These are phyloP conservation scores for Chelonus formosanus DNA, from an alignment of 2,888 invertebrate species.

Conservation along the genomic window DNA sequence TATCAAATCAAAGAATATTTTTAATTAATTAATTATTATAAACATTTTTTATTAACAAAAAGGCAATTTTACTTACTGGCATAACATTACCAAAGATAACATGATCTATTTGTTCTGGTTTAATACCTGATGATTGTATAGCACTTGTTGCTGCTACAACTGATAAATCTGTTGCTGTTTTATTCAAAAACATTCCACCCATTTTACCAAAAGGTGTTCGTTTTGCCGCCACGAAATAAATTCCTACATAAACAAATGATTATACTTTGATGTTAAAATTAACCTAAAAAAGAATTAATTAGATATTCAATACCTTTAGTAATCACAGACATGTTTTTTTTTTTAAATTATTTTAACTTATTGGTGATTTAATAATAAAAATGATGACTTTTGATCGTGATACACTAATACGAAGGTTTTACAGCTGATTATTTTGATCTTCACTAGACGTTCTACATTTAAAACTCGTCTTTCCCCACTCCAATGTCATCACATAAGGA, in stretches of 20 bases:
- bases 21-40: too few species aligned
- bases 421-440: too few species aligned
- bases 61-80: conserved; percentile 71
- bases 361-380: too few species aligned
- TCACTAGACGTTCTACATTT: too few species aligned
- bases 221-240: conserved; percentile 94
- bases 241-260: conserved; percentile 68
- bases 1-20: conserved; percentile 11
- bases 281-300: conserved; percentile 21
- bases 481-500: too few species aligned
- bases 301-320: conserved; percentile 40
- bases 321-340: conserved; percentile 40
- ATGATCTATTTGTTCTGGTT: conserved; percentile 87
- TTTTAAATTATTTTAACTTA: not conserved
- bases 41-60: too few species aligned
- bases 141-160: conserved; percentile 83
- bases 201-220: conserved; percentile 97
- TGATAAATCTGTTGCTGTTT: conserved; percentile 80
- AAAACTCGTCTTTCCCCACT: too few species aligned
- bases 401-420: too few species aligned
- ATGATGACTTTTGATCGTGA: too few species aligned
- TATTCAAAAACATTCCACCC: conserved; percentile 83
- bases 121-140: conserved; percentile 78
- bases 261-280: conserved; percentile 23
- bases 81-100: conserved; percentile 91